Base-by-base conservation (phyloP, 2,888 invertebrate species). In the Morpho deidamia region DNA sequence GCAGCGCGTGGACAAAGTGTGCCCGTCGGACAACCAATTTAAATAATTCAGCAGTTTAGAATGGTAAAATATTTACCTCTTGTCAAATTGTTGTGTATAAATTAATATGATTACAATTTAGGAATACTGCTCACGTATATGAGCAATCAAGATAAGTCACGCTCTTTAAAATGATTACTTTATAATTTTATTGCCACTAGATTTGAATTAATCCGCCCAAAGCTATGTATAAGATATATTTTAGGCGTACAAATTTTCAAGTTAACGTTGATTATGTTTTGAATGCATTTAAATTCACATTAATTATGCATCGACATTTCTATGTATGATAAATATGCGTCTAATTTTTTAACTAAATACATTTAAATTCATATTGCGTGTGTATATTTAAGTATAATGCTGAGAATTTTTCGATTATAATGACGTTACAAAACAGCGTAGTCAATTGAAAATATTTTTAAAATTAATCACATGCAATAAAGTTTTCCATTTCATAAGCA, bases 1-100 rank as follows among this genome's bases (percentile, higher is more conserved):
- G 54, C 38, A 32, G 38, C 55, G 46, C 58, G 58, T 53, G 58
- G 48, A 37, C 39, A 11, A 37, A 55, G 52, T 45, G 55, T 58
- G 58, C 46, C 45, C 41, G 11, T 8, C 43, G n/a, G 7, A 37
- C 50, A 37, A 45, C n/a, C 37, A 11, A 43, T 44, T 14, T 38
- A 43, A 11, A 50, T 44, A 43, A 50, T 32, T 50, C 37, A 32
- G 37, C 37, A 50, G 43, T 44, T 50, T 44, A 50, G 32, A 50
- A 41, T 43, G 32, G 43, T 37, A 44, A 50, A 41, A 41, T 44
- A 50, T 44, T 50, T 44, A 44, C 43, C 43, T 50, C 43, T 43
- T 50, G 50, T 38, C 50, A 37, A 38, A 49, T 40, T 34, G 37
- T 42, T 32, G 23, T 10, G 50, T 50, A 50, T 50, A 50, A 50